Base-by-base conservation (phyloP, 2,797 vertebrate genomes). In the Craterocephalus amniculus region DNA sequence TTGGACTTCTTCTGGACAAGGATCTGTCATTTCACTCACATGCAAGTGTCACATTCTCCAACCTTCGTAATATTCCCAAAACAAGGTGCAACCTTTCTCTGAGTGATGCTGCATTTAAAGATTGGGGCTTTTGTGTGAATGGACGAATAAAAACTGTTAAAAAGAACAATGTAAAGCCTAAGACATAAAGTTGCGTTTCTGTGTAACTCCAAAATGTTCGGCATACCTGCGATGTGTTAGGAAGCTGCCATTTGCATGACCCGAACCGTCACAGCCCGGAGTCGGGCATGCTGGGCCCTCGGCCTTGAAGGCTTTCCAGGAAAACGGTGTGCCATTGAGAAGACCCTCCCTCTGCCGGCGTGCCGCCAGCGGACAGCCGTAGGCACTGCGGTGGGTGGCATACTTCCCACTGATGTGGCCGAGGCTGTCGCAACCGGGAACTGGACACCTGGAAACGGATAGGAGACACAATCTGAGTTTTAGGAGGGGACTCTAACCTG, bases 391-490 rank as follows among this genome's bases (percentile, higher is more conserved):
- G 88, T 99, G 98, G 0, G 98, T 99, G 54, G 98, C 97, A 0
- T 99, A 99, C 86, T 99, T 99, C 78, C 98, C 97, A 0, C 97
- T 99, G 92, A 99, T 98, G 92, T 99, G 98, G 58, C 98, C 98
- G 2, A 99, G 94, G 81, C 98, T 98, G 72, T 99, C 97, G 1
- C 98, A 99, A 60, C 98, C 98, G 4, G 97, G 97, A 77, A 99
- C 97, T 0, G 98, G 98, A 93, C 98, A 99, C 93, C 98, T 99
- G 80, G 4, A 61, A 40, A 76, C 7, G 38, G 20, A 58, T 4
- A 67, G 35, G 35, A 27, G 59, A 34, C 31, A 38, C 6, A 2
- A 18, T 16, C 14, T 16, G 14, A 16, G 4, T 18, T 36, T 11
- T 11, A 36, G 10, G 35, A 36, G 14, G 14, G 3, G 14, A 40